Percentiles rank a stretch among this genome's conserved stretches.
Conservation (phyloP, 2,888 invertebrate genomes). For the Campoplex nolae region DNA sequence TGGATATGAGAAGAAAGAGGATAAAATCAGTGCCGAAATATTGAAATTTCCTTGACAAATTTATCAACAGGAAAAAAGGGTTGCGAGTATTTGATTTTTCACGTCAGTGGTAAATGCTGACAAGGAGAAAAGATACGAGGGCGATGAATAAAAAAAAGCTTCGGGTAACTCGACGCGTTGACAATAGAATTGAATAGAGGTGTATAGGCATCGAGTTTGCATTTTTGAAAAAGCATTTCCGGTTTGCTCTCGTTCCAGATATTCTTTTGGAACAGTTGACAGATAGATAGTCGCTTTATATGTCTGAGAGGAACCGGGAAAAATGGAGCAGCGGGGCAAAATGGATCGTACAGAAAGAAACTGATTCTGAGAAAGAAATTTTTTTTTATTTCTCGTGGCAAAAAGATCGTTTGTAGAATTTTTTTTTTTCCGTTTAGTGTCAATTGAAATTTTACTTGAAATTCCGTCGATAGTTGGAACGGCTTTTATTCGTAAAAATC, state of each 20-base stretch:
- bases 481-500: background rate
- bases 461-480: background rate
- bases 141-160: slow-evolving; percentile 7
- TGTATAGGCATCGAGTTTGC: slow-evolving; percentile 19
- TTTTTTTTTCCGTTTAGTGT: background rate
- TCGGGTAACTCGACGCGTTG: slow-evolving; percentile 1
- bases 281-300: background rate
- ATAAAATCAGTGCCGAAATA: background rate
- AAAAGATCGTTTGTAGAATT: background rate
- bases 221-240: slow-evolving; percentile 54
- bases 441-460: background rate
- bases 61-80: slow-evolving; percentile 1
- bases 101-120: slow-evolving; percentile 12
- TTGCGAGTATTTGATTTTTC: slow-evolving; percentile 27
- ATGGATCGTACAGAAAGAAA: background rate
- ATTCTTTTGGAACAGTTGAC: slow-evolving; percentile 4
- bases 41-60: background rate
- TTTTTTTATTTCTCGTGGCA: background rate
- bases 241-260: slow-evolving; percentile 35
- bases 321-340: background rate
- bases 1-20: background rate
- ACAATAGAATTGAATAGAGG: slow-evolving; percentile 39
- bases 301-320: background rate
- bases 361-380: background rate
- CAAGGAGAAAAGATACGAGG: slow-evolving; percentile 6